A percentile compares a stretch with the other conserved stretches of the same genome.
Evolutionary conservation across 2,888 invertebrate species (phyloP).

Genomic region (Trachelus stipa): DNA sequence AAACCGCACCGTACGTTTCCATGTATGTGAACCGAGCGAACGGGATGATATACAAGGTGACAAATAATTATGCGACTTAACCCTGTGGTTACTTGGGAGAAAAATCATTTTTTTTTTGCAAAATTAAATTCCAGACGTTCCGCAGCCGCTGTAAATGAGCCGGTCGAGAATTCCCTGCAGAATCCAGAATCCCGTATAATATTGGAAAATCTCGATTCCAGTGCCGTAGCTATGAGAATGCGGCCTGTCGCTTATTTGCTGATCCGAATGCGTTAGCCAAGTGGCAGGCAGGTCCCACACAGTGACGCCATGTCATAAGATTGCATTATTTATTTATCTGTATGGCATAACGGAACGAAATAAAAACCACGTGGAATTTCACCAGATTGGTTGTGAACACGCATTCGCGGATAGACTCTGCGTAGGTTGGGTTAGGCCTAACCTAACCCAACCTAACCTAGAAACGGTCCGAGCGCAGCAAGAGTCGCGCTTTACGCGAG

Average conservation of each 20-base stretch:
- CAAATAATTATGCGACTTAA: background rate
- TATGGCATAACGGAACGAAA: background rate
- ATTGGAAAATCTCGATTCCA: background rate
- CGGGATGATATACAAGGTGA: background rate
- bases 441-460: too few relatives aligned
- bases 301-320: constrained; percentile 1
- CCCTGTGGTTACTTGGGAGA: background rate
- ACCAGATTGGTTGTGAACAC: background rate
- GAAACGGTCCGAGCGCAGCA: too few relatives aligned
- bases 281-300: background rate
- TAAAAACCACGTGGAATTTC: background rate
- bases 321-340: constrained; percentile 1
- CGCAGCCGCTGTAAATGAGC: background rate
- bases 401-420: too few relatives aligned
- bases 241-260: background rate
- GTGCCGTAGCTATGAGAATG: background rate
- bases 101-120: background rate
- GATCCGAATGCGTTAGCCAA: background rate
- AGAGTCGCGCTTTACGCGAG: too few relatives aligned
- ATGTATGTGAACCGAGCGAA: background rate
- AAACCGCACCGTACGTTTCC: background rate
- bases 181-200: background rate
- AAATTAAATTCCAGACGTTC: background rate
- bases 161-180: background rate
- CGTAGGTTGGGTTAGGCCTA: too few relatives aligned